These are phyloP conservation scores for Momotus momota DNA, from an alignment of 2,797 vertebrate species.

Conservation along the genomic window DNA sequence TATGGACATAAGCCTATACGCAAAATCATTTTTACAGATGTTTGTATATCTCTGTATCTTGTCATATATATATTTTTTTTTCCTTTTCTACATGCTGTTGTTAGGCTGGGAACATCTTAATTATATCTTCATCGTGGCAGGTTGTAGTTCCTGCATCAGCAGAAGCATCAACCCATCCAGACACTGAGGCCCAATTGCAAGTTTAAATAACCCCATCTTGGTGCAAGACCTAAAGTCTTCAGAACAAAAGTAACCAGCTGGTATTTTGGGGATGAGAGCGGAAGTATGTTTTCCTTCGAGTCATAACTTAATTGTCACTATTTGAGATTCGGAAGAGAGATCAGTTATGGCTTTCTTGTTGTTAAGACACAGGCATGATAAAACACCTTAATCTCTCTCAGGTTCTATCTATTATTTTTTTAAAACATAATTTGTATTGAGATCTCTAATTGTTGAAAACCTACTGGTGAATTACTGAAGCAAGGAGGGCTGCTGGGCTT, in stretches of 20 bases:
- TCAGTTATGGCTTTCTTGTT: conserved; percentile 36
- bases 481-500: conserved; percentile 38
- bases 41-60: conserved; percentile 50
- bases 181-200: conserved; percentile 63
- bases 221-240: conserved; percentile 73
- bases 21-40: conserved; percentile 71
- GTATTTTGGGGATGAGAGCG: not conserved
- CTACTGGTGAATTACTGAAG: conserved; percentile 84
- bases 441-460: conserved; percentile 73
- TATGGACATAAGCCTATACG: conserved; percentile 69
- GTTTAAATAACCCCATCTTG: conserved; percentile 54
- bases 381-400: conserved; percentile 45
- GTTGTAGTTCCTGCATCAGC: conserved; percentile 70
- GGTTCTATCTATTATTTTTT: conserved; percentile 18
- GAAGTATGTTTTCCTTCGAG: not conserved
- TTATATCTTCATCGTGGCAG: conserved; percentile 45
- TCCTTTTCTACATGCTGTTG: conserved; percentile 36
- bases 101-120: conserved; percentile 62
- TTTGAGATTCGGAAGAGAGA: conserved; percentile 35
- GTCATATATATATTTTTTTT: not conserved
- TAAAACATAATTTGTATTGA: not conserved
- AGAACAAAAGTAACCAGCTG: conserved; percentile 58
- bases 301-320: conserved; percentile 1
- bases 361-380: conserved; percentile 70
- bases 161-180: conserved; percentile 69